Conservation (phyloP, 2,797 vertebrate genomes). For the Phylloscopus collybita region DNA sequence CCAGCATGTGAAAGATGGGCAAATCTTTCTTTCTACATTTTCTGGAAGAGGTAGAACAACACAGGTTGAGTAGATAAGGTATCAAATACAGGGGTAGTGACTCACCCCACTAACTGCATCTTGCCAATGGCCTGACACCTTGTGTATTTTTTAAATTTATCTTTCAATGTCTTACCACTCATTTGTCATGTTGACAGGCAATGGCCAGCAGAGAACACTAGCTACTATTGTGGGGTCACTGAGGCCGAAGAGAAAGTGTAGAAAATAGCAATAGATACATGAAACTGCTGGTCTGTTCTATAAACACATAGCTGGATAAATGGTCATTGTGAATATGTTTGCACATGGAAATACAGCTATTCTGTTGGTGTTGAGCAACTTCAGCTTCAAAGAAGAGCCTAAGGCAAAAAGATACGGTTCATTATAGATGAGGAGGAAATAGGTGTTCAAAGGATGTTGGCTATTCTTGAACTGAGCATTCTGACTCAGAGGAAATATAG, state of each 20-base stretch:
- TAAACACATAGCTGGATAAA: not conserved
- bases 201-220: not conserved
- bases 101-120: not conserved
- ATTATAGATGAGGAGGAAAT: constrained; percentile 1
- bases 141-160: constrained; percentile 15
- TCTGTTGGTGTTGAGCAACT: not conserved
- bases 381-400: constrained; percentile 7
- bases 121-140: not conserved
- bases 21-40: not conserved
- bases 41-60: not conserved
- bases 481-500: not conserved
- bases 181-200: constrained; percentile 44
- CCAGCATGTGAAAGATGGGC: not conserved
- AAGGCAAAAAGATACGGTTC: not conserved
- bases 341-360: not conserved
- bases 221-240: not conserved
- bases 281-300: not conserved
- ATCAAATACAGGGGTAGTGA: not conserved
- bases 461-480: not conserved
- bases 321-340: not conserved
- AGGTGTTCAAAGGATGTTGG: not conserved
- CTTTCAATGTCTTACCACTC: not conserved
- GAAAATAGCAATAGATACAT: not conserved
- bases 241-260: constrained; percentile 3
- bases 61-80: not conserved